These are phyloP conservation scores for Montipora efflorescens DNA, from an alignment of 64 coral and sea anemone species.

Conservation along the genomic window DNA sequence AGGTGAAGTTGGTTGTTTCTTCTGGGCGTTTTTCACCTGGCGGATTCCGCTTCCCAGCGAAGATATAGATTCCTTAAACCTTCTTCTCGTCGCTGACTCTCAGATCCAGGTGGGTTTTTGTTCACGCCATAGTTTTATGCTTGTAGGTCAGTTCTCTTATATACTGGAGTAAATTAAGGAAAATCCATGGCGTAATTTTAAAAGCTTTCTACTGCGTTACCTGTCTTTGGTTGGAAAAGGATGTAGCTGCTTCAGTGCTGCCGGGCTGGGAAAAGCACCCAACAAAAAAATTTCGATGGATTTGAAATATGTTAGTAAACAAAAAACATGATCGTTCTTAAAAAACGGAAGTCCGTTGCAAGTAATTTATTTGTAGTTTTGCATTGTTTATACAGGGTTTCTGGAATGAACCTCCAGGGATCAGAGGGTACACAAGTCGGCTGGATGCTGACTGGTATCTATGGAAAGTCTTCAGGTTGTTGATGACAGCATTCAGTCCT, in stretches of 20 bases:
- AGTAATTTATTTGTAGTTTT: no score
- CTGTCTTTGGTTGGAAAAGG: no score
- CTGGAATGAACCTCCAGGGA: constrained; percentile 2
- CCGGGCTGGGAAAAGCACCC: no score
- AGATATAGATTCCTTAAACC: background rate
- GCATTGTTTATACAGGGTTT: background rate
- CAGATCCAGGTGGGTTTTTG: constrained; percentile 17
- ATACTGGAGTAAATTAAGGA: no score
- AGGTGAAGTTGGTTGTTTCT: constrained; percentile 32
- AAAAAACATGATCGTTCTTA: no score
- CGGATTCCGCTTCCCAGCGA: background rate
- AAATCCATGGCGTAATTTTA: no score
- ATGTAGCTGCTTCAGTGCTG: no score
- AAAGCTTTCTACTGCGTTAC: no score
- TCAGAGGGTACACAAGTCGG: background rate
- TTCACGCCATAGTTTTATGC: background rate
- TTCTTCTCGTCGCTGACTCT: constrained; percentile 37
- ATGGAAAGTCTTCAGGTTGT: background rate
- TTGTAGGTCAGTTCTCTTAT: no score
- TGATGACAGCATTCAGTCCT: background rate
- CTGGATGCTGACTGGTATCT: constrained; percentile 46
- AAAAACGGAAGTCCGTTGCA: no score
- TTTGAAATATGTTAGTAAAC: no score
- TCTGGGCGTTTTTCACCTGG: background rate
- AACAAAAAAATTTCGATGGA: no score